phyloP scores from a whole-genome alignment of 2,888 invertebrate species.

The Tromatobia lineatoria region DNA sequence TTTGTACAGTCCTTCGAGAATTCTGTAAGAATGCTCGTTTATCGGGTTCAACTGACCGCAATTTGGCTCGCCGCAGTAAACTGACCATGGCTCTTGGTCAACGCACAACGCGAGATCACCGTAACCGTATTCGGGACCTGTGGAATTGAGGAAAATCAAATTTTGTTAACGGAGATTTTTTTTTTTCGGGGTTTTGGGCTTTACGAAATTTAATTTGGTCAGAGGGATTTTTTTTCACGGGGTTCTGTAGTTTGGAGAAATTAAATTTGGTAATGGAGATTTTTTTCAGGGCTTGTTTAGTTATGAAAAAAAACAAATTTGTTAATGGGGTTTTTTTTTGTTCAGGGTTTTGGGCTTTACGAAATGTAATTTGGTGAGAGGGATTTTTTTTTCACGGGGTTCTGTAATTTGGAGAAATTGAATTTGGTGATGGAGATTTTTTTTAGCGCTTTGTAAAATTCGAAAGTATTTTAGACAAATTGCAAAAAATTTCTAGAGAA shows the following conservation, averaged over 20 bases:
- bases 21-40: conserved; percentile 91
- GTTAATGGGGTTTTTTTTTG: neutral
- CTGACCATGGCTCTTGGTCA: conserved; percentile 93
- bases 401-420: too few species aligned
- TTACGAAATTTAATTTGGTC: too few species aligned
- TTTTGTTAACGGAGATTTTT: neutral
- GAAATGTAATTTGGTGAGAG: too few species aligned
- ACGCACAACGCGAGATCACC: conserved; percentile 93
- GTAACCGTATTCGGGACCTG: conserved; percentile 89
- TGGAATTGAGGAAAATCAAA: neutral
- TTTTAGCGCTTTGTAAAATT: too few species aligned
- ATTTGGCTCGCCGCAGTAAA: conserved; percentile 94
- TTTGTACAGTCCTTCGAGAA: conserved; percentile 91
- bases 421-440: neutral
- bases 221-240: too few species aligned
- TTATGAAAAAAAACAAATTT: neutral
- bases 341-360: too few species aligned
- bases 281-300: too few species aligned
- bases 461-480: too few species aligned
- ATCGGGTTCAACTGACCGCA: conserved; percentile 95
- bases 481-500: too few species aligned
- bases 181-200: too few species aligned
- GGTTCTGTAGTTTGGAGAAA: too few species aligned
- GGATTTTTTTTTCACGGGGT: too few species aligned
- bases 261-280: neutral